Evolutionary conservation across 2,888 invertebrate genomes (phyloP), one percentile per base, ranked within the genome.

Genomic region (Torymus tubicola): DNA sequence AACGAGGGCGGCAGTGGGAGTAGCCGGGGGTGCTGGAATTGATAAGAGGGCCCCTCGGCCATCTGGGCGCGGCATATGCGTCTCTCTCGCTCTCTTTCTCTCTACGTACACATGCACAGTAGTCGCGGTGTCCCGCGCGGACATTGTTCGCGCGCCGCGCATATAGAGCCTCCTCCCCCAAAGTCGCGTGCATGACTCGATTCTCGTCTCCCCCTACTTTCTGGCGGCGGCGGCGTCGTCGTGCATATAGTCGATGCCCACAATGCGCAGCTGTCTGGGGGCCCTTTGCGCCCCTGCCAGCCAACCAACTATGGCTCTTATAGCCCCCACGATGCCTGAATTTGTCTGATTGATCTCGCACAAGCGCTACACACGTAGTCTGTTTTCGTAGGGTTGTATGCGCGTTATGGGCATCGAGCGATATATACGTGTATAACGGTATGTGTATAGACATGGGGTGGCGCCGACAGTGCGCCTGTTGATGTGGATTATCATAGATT

Each of bases 1-100:
- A 64, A 71, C 75, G 77, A 68, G 55, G 60, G 72, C 57, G 74
- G 67, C 42, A 67, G 81, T 74, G 74, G 76, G 78, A 76, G 81
- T 78, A 67, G 61, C 58, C 63, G 68, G 78, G 76, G 78, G 78
- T 74, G 31, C 10, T 57, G 42, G 52, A 71, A 82, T 85, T 86
- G 87, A 88, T 87, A 87, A 87, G 86, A 31, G 31, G 31, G 86
- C 83, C 83, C 81, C 78, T 13, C 16, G 71, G 83, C 85, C 88
- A 88, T 87, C 87, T 88, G 88, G 83, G 82, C 84, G 65, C 83
- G 84, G 86, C 88, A 88, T 87, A 88, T 88, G 87, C 87, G 86
- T 52, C 58, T 18, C 71, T 61, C 52, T 53, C 12, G 52, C 63
- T 57, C 57, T 57, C 21, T 69, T 57, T 69, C 57, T 24, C 31